Conservation (phyloP, 2,113 vertebrate species). For the Nicator chloris region DNA sequence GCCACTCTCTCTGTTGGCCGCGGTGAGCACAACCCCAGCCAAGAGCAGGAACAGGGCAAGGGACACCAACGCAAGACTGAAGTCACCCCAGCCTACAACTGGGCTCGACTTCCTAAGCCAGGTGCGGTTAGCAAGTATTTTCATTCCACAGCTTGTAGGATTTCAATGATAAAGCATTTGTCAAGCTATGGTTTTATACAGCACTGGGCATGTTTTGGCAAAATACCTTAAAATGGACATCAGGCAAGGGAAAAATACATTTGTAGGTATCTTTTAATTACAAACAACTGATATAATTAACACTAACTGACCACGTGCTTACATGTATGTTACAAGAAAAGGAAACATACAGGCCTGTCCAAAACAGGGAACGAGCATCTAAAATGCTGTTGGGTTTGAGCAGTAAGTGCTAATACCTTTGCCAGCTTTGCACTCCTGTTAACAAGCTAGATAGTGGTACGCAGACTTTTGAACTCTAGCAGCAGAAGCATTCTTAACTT, state of each 20-base stretch:
- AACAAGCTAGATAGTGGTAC: background rate
- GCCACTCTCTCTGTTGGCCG: accelerated
- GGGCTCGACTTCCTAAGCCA: background rate
- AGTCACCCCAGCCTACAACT: background rate
- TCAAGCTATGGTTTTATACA: background rate
- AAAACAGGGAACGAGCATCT: background rate
- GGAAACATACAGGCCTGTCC: background rate
- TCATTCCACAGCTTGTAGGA: background rate
- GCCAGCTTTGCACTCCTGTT: background rate
- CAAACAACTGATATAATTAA: background rate
- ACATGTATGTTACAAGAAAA: background rate
- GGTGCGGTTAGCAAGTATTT: background rate
- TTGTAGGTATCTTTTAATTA: background rate
- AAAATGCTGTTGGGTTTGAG: background rate
- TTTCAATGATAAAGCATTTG: background rate
- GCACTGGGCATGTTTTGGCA: background rate
- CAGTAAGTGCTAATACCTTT: background rate
- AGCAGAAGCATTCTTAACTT: background rate
- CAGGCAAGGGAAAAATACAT: background rate
- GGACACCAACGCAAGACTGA: background rate
- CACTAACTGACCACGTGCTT: background rate
- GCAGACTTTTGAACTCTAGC: background rate
- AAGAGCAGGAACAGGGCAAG: background rate
- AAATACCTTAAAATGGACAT: background rate
- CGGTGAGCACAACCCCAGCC: accelerated